phyloP scores from a whole-genome alignment of 2,113 vertebrate genomes.

The Agapornis roseicollis region DNA sequence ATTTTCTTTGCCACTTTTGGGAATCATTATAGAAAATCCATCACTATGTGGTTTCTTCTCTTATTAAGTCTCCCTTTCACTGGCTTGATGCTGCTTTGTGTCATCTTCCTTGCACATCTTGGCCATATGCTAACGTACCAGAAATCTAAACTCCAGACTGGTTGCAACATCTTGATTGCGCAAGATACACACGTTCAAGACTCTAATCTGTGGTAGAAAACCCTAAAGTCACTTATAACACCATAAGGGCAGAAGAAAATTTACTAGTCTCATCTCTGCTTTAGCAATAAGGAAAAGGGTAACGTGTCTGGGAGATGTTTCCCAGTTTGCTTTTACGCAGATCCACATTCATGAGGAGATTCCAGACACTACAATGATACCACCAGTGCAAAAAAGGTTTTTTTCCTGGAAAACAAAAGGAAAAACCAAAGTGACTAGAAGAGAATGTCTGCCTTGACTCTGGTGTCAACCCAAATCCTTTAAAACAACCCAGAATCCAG shows the following conservation, averaged over 20 bases:
- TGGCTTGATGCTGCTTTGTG: not conserved
- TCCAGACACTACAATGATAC: accelerated
- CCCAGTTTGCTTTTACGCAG: not conserved
- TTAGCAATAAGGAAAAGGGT: not conserved
- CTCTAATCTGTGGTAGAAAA: not conserved
- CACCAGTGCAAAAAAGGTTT: accelerated
- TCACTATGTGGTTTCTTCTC: accelerated
- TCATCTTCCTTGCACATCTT: not conserved
- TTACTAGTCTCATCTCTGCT: not conserved
- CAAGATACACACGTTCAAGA: not conserved
- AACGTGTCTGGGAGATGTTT: not conserved
- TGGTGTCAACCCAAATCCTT: not conserved
- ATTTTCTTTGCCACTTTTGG: not conserved
- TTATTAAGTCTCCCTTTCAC: not conserved
- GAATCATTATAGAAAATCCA: not conserved
- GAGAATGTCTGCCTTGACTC: accelerated
- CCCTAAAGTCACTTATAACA: not conserved
- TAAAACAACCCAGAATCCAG: not conserved
- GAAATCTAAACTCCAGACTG: not conserved
- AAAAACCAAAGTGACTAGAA: not conserved
- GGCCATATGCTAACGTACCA: not conserved
- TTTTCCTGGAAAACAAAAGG: not conserved
- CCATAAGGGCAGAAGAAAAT: not conserved
- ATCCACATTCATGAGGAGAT: not conserved
- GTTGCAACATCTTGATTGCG: not conserved